phyloP scores from a whole-genome alignment of 1,140 invertebrate species.

The Zaprionus vittiger region DNA sequence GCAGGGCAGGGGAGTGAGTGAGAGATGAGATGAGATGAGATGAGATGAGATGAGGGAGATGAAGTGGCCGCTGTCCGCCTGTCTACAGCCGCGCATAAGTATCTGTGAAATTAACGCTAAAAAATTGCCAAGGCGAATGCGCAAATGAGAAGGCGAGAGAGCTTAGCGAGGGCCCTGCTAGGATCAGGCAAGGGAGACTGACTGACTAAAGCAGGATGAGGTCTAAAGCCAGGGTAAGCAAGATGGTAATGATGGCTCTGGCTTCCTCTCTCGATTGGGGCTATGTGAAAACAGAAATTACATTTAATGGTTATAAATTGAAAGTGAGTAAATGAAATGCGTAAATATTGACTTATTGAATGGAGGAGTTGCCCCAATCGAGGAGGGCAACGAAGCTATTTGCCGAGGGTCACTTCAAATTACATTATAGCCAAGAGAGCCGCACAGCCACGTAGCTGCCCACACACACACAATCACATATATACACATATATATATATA shows the following conservation, averaged over 20 bases:
- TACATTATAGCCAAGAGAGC: conserved; percentile 38
- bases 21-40: not conserved
- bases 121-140: conserved; percentile 50
- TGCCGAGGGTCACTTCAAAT: conserved; percentile 49
- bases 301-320: conserved; percentile 81
- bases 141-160: conserved; percentile 55
- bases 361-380: conserved; percentile 53
- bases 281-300: conserved; percentile 60
- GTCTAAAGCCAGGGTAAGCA: too few relatives aligned
- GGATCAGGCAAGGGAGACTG: not conserved
- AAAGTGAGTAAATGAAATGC: conserved; percentile 81
- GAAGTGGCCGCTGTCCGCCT: conserved; percentile 20
- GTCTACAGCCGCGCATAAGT: conserved; percentile 71
- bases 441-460: conserved; percentile 30
- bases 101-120: conserved; percentile 76
- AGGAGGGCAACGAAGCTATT: conserved; percentile 17
- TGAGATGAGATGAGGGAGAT: not conserved
- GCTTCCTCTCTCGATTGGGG: conserved; percentile 40
- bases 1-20: not conserved
- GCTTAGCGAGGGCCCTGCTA: conserved; percentile 33
- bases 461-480: conserved; percentile 26
- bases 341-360: conserved; percentile 81
- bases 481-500: conserved; percentile 5
- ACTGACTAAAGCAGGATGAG: not conserved
- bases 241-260: too few relatives aligned